Evolutionary conservation across 2,797 vertebrate species (phyloP).

Genomic region (Hirundo rustica): DNA sequence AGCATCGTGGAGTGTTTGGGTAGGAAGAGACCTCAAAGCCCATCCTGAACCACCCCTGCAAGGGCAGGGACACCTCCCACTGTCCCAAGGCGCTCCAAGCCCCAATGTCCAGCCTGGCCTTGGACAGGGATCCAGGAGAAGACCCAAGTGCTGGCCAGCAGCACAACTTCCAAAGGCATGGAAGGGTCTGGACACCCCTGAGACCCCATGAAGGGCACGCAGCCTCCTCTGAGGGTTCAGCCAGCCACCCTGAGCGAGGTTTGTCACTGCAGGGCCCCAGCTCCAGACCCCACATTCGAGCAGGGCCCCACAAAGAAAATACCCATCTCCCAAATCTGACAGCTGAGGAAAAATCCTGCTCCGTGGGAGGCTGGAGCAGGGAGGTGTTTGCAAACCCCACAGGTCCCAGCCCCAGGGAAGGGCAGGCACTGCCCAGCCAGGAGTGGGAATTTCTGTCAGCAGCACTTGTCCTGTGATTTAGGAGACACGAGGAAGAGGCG

Average conservation of each 20-base stretch:
- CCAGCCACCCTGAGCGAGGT: accelerated
- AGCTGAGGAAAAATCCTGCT: neutral
- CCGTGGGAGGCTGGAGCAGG: neutral
- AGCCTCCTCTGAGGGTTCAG: neutral
- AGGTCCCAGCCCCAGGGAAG: conserved; percentile 28
- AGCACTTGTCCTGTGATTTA: conserved; percentile 47
- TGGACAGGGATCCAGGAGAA: neutral
- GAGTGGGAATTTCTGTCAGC: conserved; percentile 52
- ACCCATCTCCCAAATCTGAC: neutral
- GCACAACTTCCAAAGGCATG: neutral
- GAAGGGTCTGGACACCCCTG: neutral
- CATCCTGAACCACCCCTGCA: too few species aligned
- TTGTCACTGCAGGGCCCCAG: accelerated
- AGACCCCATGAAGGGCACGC: neutral
- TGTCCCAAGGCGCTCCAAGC: accelerated
- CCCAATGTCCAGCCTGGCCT: neutral
- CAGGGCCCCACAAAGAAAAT: neutral
- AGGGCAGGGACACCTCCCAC: neutral
- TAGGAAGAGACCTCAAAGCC: neutral
- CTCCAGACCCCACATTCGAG: neutral
- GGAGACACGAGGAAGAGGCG: neutral
- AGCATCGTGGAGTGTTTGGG: neutral
- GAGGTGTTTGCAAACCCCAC: conserved; percentile 15
- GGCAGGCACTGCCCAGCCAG: conserved; percentile 29
- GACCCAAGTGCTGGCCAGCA: neutral